Evolutionary conservation across 2,888 invertebrate genomes (phyloP).

Genomic region (Pecten maximus): DNA sequence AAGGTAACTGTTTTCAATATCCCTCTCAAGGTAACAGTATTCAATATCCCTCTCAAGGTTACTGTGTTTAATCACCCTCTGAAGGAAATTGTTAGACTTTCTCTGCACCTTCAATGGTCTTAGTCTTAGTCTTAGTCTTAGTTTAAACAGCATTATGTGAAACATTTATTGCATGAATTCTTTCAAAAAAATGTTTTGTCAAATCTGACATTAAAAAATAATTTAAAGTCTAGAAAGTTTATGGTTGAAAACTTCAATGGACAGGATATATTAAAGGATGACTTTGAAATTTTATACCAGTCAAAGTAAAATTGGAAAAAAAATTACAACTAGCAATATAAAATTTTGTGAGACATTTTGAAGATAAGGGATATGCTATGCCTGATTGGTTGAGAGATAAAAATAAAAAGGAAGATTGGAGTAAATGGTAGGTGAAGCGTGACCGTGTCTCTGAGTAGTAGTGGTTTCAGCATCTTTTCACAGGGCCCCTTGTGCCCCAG

Average conservation of each 20-base stretch:
- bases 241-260: neutral
- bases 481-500: neutral
- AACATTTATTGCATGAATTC: neutral
- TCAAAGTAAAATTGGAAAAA: neutral
- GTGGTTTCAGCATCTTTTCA: neutral
- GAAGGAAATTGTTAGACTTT: too few species aligned
- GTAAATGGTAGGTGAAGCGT: neutral
- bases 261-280: neutral
- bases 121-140: too few species aligned
- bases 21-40: neutral
- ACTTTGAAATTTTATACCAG: neutral
- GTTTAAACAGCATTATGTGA: neutral
- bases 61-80: too few species aligned
- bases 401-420: slow-evolving; percentile 12
- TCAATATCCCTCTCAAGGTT: too few species aligned
- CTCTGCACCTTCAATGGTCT: neutral
- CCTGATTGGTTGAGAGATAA: neutral
- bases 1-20: neutral
- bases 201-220: neutral
- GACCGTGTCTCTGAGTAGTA: neutral
- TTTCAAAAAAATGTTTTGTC: neutral
- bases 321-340: neutral
- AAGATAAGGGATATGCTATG: neutral
- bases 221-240: neutral
- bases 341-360: neutral